These are phyloP conservation scores for Lydus trimaculatus DNA, from an alignment of 2,888 invertebrate genomes.

Conservation along the genomic window DNA sequence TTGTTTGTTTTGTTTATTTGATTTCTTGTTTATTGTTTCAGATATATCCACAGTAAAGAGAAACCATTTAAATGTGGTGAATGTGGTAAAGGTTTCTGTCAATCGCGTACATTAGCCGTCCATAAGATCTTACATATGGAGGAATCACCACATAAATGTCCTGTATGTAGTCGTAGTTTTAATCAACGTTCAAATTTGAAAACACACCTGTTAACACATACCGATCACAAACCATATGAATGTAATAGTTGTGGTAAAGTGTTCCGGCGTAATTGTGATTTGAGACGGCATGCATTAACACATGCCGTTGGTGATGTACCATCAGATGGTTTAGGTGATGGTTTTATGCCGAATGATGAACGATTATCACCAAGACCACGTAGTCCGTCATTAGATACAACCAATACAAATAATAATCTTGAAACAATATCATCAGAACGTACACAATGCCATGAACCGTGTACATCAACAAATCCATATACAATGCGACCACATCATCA, in stretches of 20 bases:
- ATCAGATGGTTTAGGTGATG: slow-evolving; percentile 65
- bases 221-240: slow-evolving; percentile 86
- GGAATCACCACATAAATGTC: slow-evolving; percentile 93
- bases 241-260: slow-evolving; percentile 89
- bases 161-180: slow-evolving; percentile 89
- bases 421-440: slow-evolving; percentile 65
- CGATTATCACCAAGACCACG: slow-evolving; percentile 52
- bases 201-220: slow-evolving; percentile 90
- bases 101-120: slow-evolving; percentile 93
- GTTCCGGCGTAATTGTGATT: slow-evolving; percentile 90
- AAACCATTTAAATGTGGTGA: slow-evolving; percentile 97
- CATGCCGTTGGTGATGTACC: slow-evolving; percentile 90
- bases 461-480: slow-evolving; percentile 63
- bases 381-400: slow-evolving; percentile 50
- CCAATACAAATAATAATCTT: neutral
- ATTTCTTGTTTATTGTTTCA: slow-evolving; percentile 61
- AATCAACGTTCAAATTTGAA: slow-evolving; percentile 93
- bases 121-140: slow-evolving; percentile 96
- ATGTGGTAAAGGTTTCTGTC: slow-evolving; percentile 98
- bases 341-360: slow-evolving; percentile 59
- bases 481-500: slow-evolving; percentile 76
- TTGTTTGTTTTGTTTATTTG: no score
- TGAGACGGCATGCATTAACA: slow-evolving; percentile 87
- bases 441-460: slow-evolving; percentile 70
- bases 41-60: slow-evolving; percentile 98